These are phyloP conservation scores for Morpho achilles DNA, from an alignment of 2,888 invertebrate species.

Conservation along the genomic window DNA sequence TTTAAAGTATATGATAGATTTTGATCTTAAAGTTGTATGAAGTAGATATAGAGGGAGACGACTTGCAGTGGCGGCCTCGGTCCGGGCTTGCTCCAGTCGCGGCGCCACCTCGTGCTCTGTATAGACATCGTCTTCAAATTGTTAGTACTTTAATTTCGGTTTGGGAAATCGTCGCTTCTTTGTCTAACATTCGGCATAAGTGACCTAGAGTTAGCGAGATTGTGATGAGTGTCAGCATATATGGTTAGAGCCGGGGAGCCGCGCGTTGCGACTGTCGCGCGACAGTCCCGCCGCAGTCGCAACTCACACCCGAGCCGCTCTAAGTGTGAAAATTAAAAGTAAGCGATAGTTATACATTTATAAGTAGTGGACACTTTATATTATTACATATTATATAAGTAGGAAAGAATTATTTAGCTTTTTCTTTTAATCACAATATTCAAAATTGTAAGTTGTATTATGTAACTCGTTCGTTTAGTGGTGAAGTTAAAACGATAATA, in stretches of 20 bases:
- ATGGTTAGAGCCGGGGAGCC: constrained; percentile 36
- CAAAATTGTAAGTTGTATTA: constrained; percentile 78
- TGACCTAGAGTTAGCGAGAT: constrained; percentile 62
- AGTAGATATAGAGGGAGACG: background rate
- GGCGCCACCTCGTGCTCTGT: constrained; percentile 9
- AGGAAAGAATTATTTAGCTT: constrained; percentile 78
- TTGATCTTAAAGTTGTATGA: too few species aligned
- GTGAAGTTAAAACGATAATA: constrained; percentile 58
- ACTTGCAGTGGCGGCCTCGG: background rate
- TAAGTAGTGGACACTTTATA: constrained; percentile 79
- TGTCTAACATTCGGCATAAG: constrained; percentile 66
- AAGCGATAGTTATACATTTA: constrained; percentile 75
- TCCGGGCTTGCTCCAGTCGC: constrained; percentile 7
- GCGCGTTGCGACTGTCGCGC: constrained; percentile 24
- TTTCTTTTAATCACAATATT: constrained; percentile 76
- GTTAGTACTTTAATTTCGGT: constrained; percentile 64
- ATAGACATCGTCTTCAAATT: constrained; percentile 45
- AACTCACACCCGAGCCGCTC: constrained; percentile 45
- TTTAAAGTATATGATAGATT: too few species aligned
- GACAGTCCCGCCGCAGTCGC: constrained; percentile 14
- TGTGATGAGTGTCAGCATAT: constrained; percentile 53
- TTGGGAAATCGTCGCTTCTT: constrained; percentile 65
- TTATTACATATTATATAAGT: constrained; percentile 78
- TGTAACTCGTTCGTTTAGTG: constrained; percentile 71
- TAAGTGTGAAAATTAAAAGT: constrained; percentile 75